phyloP scores from a whole-genome alignment of 2,888 invertebrate genomes.

The Conistra vaccinii region DNA sequence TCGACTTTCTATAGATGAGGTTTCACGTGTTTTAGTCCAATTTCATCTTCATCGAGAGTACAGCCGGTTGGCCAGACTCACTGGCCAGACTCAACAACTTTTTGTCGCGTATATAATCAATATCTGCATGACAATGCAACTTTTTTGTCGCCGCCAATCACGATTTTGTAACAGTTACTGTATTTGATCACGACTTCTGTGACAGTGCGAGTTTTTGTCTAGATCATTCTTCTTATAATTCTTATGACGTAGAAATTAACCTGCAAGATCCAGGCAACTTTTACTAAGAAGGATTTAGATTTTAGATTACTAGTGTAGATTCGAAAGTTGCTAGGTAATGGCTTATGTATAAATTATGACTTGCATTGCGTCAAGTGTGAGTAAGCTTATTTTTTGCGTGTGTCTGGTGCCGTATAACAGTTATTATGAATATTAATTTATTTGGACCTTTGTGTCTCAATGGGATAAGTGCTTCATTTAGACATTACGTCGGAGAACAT shows the following conservation, averaged over 20 bases:
- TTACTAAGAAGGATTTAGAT: conserved; percentile 45
- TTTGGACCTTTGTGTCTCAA: conserved; percentile 22
- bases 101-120: conserved; percentile 22
- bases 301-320: conserved; percentile 33
- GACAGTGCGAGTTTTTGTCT: conserved; percentile 39
- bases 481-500: conserved; percentile 29
- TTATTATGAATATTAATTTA: conserved; percentile 42
- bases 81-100: conserved; percentile 30
- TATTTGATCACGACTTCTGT: conserved; percentile 27
- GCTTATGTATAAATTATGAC: conserved; percentile 59
- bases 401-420: conserved; percentile 33
- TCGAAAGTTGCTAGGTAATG: conserved; percentile 59
- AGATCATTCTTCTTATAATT: conserved; percentile 13
- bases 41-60: conserved; percentile 74
- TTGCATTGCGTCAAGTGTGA: conserved; percentile 60
- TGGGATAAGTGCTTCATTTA: conserved; percentile 43
- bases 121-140: conserved; percentile 4
- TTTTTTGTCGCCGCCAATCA: conserved; percentile 22
- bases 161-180: conserved; percentile 29
- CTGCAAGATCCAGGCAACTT: conserved; percentile 50
- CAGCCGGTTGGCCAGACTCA: conserved; percentile 41
- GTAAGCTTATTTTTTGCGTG: conserved; percentile 32
- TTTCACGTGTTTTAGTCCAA: conserved; percentile 79
- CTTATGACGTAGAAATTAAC: conserved; percentile 28
- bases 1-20: conserved; percentile 81